Evolutionary conservation across 2,797 vertebrate species (phyloP).

Genomic region (Falco columbarius): DNA sequence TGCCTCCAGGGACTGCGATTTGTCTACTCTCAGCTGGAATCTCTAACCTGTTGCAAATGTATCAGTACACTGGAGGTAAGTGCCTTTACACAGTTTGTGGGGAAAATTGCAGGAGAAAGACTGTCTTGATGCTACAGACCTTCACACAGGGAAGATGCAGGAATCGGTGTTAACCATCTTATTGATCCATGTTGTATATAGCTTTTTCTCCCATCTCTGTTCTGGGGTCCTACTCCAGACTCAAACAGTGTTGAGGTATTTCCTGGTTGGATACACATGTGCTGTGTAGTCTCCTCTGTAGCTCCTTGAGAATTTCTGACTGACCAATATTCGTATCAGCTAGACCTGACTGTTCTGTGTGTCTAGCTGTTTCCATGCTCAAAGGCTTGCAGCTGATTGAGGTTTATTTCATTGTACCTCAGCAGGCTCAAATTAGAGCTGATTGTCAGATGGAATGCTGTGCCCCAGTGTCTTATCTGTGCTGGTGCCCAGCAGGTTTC

Average conservation of each 20-base stretch:
- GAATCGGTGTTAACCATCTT: neutral
- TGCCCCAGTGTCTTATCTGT: neutral
- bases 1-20: constrained; percentile 88
- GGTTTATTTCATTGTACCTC: neutral
- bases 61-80: constrained; percentile 88
- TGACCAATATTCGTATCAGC: neutral
- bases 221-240: neutral
- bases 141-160: neutral
- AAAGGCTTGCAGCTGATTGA: neutral
- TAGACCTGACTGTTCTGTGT: neutral
- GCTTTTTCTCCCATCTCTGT: neutral
- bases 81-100: neutral
- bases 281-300: neutral
- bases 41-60: constrained; percentile 90
- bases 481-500: neutral
- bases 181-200: neutral
- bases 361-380: neutral
- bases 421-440: neutral
- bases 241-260: neutral
- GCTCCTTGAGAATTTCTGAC: neutral
- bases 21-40: constrained; percentile 93
- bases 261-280: neutral
- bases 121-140: neutral
- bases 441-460: neutral
- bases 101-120: neutral